These are phyloP conservation scores for Hemicentrotus pulcherrimus DNA, from an alignment of 35 echinoderm and acorn worm species.

Conservation along the genomic window DNA sequence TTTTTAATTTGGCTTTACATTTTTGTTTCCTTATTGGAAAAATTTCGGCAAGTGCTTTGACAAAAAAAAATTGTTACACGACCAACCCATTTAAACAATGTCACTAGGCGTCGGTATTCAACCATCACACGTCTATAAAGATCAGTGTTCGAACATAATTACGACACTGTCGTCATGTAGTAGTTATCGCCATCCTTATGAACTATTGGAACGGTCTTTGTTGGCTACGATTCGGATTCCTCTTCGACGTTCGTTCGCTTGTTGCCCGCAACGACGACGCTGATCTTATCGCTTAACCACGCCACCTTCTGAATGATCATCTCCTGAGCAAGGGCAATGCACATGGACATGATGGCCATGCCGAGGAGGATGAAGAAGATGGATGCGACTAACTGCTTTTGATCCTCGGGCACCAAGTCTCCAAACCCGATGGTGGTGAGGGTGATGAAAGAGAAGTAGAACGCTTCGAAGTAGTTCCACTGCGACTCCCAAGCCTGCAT, in stretches of 20 bases:
- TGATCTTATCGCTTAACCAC: constrained; percentile 76
- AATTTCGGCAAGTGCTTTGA: no score
- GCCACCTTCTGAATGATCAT: constrained; percentile 83
- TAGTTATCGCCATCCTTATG: no score
- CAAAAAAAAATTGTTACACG: no score
- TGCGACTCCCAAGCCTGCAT: constrained; percentile 77
- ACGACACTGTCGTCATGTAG: no score
- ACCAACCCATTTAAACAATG: no score
- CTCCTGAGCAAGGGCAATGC: constrained; percentile 93
- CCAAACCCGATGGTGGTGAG: constrained; percentile 97
- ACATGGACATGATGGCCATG: constrained; percentile 99
- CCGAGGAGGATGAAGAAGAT: constrained; percentile 92
- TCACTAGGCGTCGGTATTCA: no score
- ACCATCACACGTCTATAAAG: no score
- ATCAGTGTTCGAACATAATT: no score
- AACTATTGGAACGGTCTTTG: neutral
- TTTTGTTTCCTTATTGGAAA: no score
- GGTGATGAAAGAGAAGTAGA: constrained; percentile 98
- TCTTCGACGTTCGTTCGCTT: neutral
- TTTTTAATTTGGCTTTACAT: no score
- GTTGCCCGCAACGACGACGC: constrained; percentile 65
- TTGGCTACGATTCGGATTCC: neutral
- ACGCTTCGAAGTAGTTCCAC: constrained; percentile 93
- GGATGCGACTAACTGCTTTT: constrained; percentile 79
- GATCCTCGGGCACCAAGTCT: constrained; percentile 83